Percentiles rank a stretch among this genome's conserved stretches.
Conservation (phyloP, 2,797 vertebrate genomes). For the Cottoperca gobio region DNA sequence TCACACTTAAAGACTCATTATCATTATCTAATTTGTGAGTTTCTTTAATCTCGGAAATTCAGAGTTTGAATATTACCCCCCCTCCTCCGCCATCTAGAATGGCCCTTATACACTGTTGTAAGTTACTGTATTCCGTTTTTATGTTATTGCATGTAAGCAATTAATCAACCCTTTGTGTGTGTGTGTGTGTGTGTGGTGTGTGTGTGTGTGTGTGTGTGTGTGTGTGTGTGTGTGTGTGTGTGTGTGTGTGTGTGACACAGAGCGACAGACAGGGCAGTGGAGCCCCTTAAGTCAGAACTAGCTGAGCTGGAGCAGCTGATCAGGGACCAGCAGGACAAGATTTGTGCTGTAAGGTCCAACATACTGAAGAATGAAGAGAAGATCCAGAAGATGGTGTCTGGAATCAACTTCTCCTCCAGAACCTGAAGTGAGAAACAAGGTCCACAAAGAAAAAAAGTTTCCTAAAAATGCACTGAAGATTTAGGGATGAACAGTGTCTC, state of each 20-base stretch:
- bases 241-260: slow-evolving; percentile 69
- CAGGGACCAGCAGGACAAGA: slow-evolving; percentile 92
- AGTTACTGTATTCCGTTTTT: neutral
- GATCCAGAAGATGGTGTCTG: slow-evolving; percentile 92
- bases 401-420: slow-evolving; percentile 85
- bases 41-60: no score
- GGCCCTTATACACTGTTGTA: no score
- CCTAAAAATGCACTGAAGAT: slow-evolving; percentile 51
- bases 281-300: slow-evolving; percentile 90
- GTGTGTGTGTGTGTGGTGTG: neutral
- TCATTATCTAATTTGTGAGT: no score
- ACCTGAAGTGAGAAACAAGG: slow-evolving; percentile 77
- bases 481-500: slow-evolving; percentile 27
- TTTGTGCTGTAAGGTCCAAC: slow-evolving; percentile 90
- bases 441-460: neutral
- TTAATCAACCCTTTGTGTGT: neutral
- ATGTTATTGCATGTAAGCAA: neutral
- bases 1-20: no score
- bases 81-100: no score
- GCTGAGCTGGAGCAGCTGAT: slow-evolving; percentile 92
- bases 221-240: neutral
- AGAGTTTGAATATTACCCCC: no score
- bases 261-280: slow-evolving; percentile 88
- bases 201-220: neutral
- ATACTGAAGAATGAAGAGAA: slow-evolving; percentile 93